Evolutionary conservation across 2,888 invertebrate species (phyloP), one percentile per base, ranked within the genome.

Genomic region (Pristionchus exspectatus): DNA sequence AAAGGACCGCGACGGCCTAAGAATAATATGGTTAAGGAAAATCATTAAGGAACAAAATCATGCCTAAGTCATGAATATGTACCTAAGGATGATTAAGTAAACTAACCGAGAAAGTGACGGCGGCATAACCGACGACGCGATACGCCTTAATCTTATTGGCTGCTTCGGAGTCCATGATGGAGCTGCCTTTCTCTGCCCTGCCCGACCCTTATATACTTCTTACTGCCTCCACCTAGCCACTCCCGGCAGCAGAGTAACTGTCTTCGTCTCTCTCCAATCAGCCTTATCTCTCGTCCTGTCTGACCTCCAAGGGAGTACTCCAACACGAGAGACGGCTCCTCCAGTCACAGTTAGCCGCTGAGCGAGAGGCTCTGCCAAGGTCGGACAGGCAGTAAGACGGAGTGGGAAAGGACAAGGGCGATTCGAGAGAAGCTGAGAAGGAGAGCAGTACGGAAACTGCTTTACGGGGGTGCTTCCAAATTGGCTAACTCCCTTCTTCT

Each of bases 81-180:
- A 9, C 38, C 33, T 74, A 50, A 81, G 24, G 7, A 38, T n/a
- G 63, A n/a, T n/a, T n/a, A 63, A 63, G 24, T 24, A 24, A 50
- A 54, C 81, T n/a, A 12, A 81, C 81, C 30, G 87, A 88, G 87
- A 88, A 88, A 30, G 87, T 88, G 56, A 88, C 87, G 87, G 87
- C 87, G 54, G 87, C 87, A 74, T 88, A 88, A 50, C 87, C 87
- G 87, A 88, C 87, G 74, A 88, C 56, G 74, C 74, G 72, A 74
- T 88, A 88, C 50, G 87, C 87, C 56, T 72, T 74, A 56, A 88
- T 50, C 87, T 88, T 88, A 33, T 85, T 56, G 24, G 84, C 84
- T 59, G 72, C 33, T n/a, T 72, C 72, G 54, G 74, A 72, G 54
- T 88, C 87, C 87, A 88, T 88, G 84, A 85, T 56, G 50, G 83